These are phyloP conservation scores for Strix uralensis DNA, from an alignment of 2,113 vertebrate species.

Conservation along the genomic window DNA sequence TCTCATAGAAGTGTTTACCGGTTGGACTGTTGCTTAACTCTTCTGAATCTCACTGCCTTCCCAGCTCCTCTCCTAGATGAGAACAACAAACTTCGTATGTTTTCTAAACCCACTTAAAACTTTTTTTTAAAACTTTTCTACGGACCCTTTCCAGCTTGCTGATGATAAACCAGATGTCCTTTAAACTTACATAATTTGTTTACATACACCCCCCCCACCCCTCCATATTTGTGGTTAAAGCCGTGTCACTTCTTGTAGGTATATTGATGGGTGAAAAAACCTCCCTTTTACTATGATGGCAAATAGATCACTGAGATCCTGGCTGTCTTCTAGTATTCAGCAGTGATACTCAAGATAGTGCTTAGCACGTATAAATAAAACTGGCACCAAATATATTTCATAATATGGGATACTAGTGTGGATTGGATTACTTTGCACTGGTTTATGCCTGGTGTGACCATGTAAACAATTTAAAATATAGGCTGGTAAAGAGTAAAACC, in stretches of 20 bases:
- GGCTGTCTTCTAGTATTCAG: not conserved
- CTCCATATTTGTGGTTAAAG: not conserved
- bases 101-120: not conserved
- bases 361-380: not conserved
- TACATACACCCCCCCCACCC: not conserved
- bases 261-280: not conserved
- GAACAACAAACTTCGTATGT: not conserved
- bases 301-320: not conserved
- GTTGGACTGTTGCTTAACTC: not conserved
- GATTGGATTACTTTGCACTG: not conserved
- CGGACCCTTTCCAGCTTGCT: not conserved
- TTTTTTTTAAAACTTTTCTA: not conserved
- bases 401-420: not conserved
- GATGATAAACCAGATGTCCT: not conserved
- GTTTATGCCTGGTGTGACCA: slow-evolving; percentile 3
- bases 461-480: slow-evolving; percentile 20
- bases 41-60: not conserved
- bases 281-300: not conserved
- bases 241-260: not conserved
- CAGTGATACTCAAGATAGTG: not conserved
- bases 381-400: not conserved
- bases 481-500: not conserved
- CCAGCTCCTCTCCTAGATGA: not conserved
- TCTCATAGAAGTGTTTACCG: not conserved
- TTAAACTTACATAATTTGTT: not conserved